These are phyloP conservation scores for Rhizoglyphus robini DNA, from an alignment of 1,140 invertebrate species.

Conservation along the genomic window DNA sequence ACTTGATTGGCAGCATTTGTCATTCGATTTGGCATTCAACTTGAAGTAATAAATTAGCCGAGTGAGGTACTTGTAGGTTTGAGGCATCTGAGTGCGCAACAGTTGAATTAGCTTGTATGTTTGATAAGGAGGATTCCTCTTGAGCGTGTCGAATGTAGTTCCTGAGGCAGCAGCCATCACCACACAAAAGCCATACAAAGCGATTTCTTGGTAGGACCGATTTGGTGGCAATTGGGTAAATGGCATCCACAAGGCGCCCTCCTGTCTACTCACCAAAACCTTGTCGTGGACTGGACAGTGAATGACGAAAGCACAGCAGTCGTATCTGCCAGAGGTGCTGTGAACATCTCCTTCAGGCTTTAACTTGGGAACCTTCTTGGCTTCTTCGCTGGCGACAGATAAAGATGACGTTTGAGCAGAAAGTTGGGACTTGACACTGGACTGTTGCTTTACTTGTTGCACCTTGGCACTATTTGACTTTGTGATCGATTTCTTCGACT, in stretches of 20 bases:
- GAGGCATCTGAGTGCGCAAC: slow-evolving; percentile 11
- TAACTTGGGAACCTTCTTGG: no score
- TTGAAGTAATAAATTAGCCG: slow-evolving; percentile 14
- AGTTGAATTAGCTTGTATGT: background rate
- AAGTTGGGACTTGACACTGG: no score
- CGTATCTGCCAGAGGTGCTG: no score
- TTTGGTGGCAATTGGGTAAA: background rate
- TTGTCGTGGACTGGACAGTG: background rate
- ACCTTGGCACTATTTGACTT: no score
- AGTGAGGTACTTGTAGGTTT: background rate
- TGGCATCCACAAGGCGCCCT: background rate
- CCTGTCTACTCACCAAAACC: background rate
- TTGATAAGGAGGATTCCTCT: background rate
- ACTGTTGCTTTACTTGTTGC: no score
- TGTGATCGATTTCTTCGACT: no score
- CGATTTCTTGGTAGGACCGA: background rate
- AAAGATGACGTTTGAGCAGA: no score
- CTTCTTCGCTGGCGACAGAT: no score
- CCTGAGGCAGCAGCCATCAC: background rate
- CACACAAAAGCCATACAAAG: background rate
- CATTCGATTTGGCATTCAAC: no score
- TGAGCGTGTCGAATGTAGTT: background rate
- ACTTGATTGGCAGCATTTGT: background rate
- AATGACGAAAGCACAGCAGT: background rate
- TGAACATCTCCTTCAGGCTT: no score